A percentile compares a stretch with the other conserved stretches of the same genome.
Evolutionary conservation across 1,140 invertebrate genomes (phyloP).

Genomic region (Asbolus verrucosus): DNA sequence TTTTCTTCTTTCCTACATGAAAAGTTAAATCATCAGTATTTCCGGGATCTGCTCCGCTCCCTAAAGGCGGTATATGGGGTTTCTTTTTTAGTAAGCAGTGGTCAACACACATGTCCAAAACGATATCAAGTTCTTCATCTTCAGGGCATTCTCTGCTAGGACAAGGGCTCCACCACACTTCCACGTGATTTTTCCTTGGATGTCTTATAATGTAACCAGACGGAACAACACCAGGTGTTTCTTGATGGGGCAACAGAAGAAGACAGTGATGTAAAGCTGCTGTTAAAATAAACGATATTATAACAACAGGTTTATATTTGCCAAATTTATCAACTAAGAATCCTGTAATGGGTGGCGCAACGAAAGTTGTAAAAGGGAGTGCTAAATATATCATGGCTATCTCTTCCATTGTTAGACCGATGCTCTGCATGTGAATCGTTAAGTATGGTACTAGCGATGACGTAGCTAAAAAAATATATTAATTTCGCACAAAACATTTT

Average conservation of each 20-base stretch:
- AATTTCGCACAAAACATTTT: not conserved
- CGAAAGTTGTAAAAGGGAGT: conserved; percentile 83
- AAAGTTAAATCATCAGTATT: conserved; percentile 69
- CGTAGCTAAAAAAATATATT: conserved; percentile 71
- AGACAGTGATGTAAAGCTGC: conserved; percentile 79
- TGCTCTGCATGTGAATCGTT: conserved; percentile 88
- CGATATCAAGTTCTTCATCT: conserved; percentile 77
- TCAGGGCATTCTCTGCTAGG: conserved; percentile 80
- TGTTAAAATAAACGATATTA: conserved; percentile 78
- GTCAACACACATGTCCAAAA: conserved; percentile 76
- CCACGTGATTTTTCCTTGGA: conserved; percentile 74
- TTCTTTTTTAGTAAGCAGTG: conserved; percentile 71
- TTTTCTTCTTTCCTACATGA: conserved; percentile 67
- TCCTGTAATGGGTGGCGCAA: conserved; percentile 83
- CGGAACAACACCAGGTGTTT: conserved; percentile 77
- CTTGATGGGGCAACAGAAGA: conserved; percentile 79
- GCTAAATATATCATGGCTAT: conserved; percentile 87
- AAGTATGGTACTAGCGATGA: conserved; percentile 85
- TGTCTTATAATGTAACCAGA: conserved; percentile 79
- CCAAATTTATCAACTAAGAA: conserved; percentile 85
- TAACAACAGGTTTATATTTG: conserved; percentile 82
- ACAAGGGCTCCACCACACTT: conserved; percentile 85
- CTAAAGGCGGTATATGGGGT: not conserved
- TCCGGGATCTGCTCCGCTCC: conserved; percentile 56
- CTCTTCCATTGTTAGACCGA: conserved; percentile 85